Base-by-base conservation (phyloP, 2,113 vertebrate genomes). In the Fulica atra region DNA sequence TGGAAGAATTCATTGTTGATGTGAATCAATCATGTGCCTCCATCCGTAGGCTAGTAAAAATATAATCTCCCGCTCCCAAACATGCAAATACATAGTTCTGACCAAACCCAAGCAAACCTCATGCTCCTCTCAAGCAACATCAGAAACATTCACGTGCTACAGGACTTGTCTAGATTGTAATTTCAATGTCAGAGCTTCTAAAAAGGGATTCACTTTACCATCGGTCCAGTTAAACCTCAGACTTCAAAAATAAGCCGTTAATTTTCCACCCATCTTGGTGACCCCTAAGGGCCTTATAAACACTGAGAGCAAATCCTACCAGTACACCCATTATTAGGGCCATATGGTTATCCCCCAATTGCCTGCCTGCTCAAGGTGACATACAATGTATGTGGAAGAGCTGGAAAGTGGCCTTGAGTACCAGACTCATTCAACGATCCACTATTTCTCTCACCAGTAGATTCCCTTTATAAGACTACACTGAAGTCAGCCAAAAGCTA, bases 1-100 rank as follows among this genome's bases (percentile, higher is more conserved):
- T 69, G 72, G 92, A 95, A 92, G 94, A 89, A 90, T 71, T 96
- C 76, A 51, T 29, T 93, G 89, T 33, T 94, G 69, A 57, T 77
- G 78, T 68, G 92, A 77, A 77, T 78, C 50, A 56, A 89, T 93
- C 96, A 97, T 40, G 84, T 94, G 96, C 68, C 71, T 81, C 46
- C 28, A 38, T 46, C 44, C 7, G 19, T 6, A 87, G 36, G 48
- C 78, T 40, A n/a, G 48, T 2, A 66, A 54, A 91, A 92, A 90
- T 20, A 29, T 60, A 96, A 95, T 94, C 95, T 82, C 71, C 69
- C 38, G 61, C 66, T 88, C 76, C 56, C 64, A 70, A 74, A 72
- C 10, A 20, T 11, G 20, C 21, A 63, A 63, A 46, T 10, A 31
- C 38, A 63, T 15, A 54, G 56, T 61, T 88, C 66, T 71, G 68